A percentile compares a stretch with the other conserved stretches of the same genome.
phyloP scores from a whole-genome alignment of 1,140 invertebrate species.

The Cotesia vestalis region DNA sequence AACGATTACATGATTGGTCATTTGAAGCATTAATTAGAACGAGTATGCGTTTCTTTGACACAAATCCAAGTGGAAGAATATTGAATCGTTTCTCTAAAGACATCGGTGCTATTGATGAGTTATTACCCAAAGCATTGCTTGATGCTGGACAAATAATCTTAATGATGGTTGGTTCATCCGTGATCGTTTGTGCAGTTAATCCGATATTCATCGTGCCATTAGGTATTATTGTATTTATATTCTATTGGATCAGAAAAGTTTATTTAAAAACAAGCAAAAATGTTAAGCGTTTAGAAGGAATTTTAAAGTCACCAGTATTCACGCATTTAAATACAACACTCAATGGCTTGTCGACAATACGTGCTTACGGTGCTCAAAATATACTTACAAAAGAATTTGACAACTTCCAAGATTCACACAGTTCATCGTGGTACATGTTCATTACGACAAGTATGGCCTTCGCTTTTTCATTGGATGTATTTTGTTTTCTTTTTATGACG shows the following conservation, averaged over 20 bases:
- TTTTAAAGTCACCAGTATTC: constrained; percentile 82
- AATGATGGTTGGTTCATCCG: constrained; percentile 68
- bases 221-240: constrained; percentile 72
- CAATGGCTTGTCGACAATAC: constrained; percentile 88
- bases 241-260: constrained; percentile 76
- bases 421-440: constrained; percentile 76
- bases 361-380: constrained; percentile 82
- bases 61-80: constrained; percentile 75
- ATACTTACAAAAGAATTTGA: constrained; percentile 84
- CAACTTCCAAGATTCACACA: constrained; percentile 71
- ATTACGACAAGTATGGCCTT: constrained; percentile 73
- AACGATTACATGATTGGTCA: constrained; percentile 73
- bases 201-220: constrained; percentile 76
- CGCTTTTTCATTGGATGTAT: constrained; percentile 73
- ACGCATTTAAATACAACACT: constrained; percentile 89
- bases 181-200: constrained; percentile 76
- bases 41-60: constrained; percentile 79
- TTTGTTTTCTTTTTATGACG: constrained; percentile 73
- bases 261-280: constrained; percentile 83
- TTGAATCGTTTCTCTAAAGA: constrained; percentile 79
- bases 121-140: constrained; percentile 76
- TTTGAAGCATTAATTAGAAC: constrained; percentile 68
- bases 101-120: constrained; percentile 82
- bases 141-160: constrained; percentile 77
- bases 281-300: constrained; percentile 84